These are phyloP conservation scores for Emydura subglobosa DNA, from an alignment of 2,113 vertebrate species.

Conservation along the genomic window DNA sequence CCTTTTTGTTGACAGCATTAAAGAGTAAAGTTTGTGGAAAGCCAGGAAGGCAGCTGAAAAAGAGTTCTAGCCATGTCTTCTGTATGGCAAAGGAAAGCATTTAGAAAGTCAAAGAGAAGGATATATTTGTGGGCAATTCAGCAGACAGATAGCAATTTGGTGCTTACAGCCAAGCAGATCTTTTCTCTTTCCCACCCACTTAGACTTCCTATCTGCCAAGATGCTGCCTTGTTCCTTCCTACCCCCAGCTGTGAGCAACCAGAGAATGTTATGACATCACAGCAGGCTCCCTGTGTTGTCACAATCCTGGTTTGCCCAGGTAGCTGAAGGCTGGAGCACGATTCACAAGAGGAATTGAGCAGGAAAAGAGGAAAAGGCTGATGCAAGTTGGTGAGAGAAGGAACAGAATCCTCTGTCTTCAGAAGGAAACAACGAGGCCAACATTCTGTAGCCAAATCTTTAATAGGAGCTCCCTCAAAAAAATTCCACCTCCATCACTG, in stretches of 20 bases:
- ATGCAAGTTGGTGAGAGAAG: not conserved
- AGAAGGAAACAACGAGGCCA: not conserved
- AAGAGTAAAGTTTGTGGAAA: not conserved
- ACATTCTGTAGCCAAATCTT: not conserved
- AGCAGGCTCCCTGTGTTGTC: fast-evolving
- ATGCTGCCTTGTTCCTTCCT: not conserved
- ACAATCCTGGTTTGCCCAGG: not conserved
- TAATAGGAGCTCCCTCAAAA: not conserved
- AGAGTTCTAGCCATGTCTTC: not conserved
- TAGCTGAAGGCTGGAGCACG: not conserved
- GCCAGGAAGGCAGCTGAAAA: not conserved
- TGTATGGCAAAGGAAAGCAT: not conserved
- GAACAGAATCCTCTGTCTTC: not conserved
- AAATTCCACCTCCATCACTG: not conserved
- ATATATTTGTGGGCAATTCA: fast-evolving
- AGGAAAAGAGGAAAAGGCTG: not conserved
- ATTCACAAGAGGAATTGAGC: not conserved
- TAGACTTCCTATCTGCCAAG: not conserved
- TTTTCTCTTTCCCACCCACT: not conserved
- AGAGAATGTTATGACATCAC: not conserved
- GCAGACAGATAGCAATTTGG: not conserved
- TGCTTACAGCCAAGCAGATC: fast-evolving
- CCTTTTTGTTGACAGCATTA: not conserved
- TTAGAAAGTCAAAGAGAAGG: fast-evolving
- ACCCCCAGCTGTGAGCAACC: not conserved